Conservation (phyloP, 2,888 invertebrate genomes). For the Alentia gelatinosa region DNA sequence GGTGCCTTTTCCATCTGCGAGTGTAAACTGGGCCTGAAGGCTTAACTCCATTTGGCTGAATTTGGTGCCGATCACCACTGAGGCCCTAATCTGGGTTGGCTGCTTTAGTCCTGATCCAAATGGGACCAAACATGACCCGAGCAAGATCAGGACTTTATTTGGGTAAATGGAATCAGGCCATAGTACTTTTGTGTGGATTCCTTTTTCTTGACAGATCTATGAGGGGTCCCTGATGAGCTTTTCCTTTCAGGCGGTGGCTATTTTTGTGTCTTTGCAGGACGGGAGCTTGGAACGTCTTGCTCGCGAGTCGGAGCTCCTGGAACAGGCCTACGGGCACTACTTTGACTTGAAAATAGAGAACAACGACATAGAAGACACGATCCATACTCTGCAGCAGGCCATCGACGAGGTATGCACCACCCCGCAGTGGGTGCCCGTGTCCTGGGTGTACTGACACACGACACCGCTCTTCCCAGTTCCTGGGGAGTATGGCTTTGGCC, state of each 20-base stretch:
- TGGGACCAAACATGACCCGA: too few relatives aligned
- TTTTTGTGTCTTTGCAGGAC: conserved; percentile 86
- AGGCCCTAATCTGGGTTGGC: too few relatives aligned
- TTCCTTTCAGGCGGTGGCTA: conserved; percentile 34
- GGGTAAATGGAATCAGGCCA: too few relatives aligned
- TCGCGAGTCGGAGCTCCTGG: conserved; percentile 97
- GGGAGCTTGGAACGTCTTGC: conserved; percentile 97
- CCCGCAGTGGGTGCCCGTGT: conserved; percentile 98
- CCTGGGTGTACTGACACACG: conserved; percentile 91
- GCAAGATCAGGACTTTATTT: too few relatives aligned
- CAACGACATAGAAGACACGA: conserved; percentile 99
- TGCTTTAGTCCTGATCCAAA: too few relatives aligned
- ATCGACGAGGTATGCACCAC: conserved; percentile 90
- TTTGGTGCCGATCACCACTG: too few relatives aligned
- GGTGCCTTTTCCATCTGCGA: too few relatives aligned
- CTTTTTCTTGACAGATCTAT: too few relatives aligned
- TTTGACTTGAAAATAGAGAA: conserved; percentile 99
- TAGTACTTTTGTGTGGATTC: too few relatives aligned
- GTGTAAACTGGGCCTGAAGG: too few relatives aligned
- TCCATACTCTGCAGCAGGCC: conserved; percentile 93
- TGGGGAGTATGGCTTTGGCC: not conserved
- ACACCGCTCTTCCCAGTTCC: conserved; percentile 1
- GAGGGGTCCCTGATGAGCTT: not conserved
- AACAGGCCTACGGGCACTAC: conserved; percentile 98
- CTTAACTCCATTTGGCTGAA: too few relatives aligned